A percentile compares a stretch with the other conserved stretches of the same genome.
Evolutionary conservation across 2,888 invertebrate genomes (phyloP).

Genomic region (Diogma glabrata): DNA sequence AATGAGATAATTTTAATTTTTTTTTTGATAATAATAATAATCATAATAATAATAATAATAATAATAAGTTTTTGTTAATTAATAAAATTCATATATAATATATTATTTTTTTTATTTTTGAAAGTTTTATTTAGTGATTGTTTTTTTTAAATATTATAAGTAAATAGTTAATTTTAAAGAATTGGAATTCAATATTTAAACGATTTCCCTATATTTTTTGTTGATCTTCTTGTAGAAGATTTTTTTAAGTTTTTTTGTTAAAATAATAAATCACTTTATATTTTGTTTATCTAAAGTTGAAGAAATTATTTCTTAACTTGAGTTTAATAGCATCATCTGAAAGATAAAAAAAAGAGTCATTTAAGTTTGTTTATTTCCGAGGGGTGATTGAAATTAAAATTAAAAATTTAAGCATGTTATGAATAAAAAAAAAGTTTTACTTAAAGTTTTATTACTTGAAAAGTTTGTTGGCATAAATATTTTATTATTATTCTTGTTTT

Average conservation of each 20-base stretch:
- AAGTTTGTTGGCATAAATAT: too few relatives aligned
- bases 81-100: conserved; percentile 9
- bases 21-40: conserved; percentile 6
- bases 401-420: too few relatives aligned
- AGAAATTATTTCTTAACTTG: conserved; percentile 13
- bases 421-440: too few relatives aligned
- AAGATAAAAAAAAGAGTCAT: conserved; percentile 9
- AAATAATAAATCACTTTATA: conserved; percentile 12
- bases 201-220: conserved; percentile 8
- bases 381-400: too few relatives aligned
- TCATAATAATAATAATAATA: conserved; percentile 3
- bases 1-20: conserved; percentile 5
- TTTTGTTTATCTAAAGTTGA: conserved; percentile 11
- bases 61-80: conserved; percentile 5
- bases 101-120: conserved; percentile 1
- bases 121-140: conserved; percentile 8
- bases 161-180: conserved; percentile 4
- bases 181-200: conserved; percentile 5
- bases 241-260: conserved; percentile 7
- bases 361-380: conserved; percentile 2
- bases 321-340: conserved; percentile 14
- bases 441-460: too few relatives aligned
- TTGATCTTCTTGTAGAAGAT: conserved; percentile 7
- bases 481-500: too few relatives aligned
- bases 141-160: conserved; percentile 4